Conservation (phyloP, 2,888 invertebrate species). For the Frankliniella intonsa region DNA sequence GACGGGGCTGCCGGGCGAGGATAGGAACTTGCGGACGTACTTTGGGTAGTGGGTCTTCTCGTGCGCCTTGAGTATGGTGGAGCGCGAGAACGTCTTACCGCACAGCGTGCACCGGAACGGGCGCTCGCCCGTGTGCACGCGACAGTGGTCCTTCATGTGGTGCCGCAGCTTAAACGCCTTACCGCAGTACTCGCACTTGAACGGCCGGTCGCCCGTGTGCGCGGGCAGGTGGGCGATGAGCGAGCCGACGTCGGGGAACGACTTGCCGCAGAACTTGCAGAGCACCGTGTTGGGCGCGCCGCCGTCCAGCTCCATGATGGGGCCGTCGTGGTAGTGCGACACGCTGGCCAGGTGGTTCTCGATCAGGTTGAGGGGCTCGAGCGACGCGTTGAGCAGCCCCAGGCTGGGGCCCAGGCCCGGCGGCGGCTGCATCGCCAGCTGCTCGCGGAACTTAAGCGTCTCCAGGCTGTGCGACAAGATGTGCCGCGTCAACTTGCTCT, state of each 20-base stretch:
- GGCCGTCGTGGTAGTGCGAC: constrained; percentile 32
- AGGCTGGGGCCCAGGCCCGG: constrained; percentile 47
- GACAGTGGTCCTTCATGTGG: constrained; percentile 92
- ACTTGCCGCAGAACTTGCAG: constrained; percentile 90
- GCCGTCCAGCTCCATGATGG: constrained; percentile 52
- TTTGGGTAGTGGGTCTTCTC: constrained; percentile 91
- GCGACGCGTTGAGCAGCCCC: constrained; percentile 48
- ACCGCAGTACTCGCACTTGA: constrained; percentile 90
- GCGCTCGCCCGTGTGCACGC: constrained; percentile 86
- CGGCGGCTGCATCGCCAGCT: constrained; percentile 51
- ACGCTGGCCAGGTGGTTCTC: constrained; percentile 40
- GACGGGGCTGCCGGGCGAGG: constrained; percentile 60
- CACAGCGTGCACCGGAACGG: constrained; percentile 85
- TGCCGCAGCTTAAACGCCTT: constrained; percentile 88
- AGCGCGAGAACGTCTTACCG: constrained; percentile 86
- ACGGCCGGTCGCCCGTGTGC: constrained; percentile 85
- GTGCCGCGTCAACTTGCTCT: constrained; percentile 86
- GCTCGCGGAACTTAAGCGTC: constrained; percentile 80
- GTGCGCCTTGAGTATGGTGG: constrained; percentile 86
- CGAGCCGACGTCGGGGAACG: constrained; percentile 84
- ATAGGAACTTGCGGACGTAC: constrained; percentile 83
- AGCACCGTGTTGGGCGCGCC: constrained; percentile 60
- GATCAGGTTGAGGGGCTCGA: constrained; percentile 44
- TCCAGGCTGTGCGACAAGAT: constrained; percentile 84
- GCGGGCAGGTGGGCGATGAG: constrained; percentile 82